A percentile compares a stretch with the other conserved stretches of the same genome.
Conservation (phyloP, 2,113 vertebrate species). For the Aptenodytes forsteri region DNA sequence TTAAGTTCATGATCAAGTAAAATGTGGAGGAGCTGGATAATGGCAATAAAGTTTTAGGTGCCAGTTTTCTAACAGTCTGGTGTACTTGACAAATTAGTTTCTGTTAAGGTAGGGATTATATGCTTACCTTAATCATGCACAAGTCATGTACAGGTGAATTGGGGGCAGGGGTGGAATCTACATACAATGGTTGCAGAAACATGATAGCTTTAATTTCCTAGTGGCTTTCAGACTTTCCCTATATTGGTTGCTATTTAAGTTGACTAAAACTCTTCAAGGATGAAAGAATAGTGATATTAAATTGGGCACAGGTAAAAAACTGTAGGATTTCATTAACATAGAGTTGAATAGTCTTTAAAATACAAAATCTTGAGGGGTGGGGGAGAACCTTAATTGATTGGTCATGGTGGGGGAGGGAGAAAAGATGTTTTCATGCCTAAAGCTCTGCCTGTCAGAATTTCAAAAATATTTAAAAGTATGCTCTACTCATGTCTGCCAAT, state of each 20-base stretch:
- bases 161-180: neutral
- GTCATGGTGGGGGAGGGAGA: too few species aligned
- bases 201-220: neutral
- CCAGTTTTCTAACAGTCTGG: neutral
- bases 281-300: neutral
- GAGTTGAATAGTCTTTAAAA: neutral
- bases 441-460: neutral
- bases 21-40: neutral
- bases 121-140: neutral
- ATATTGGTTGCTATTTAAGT: neutral
- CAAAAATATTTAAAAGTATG: fast-evolving
- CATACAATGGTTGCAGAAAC: neutral
- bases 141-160: neutral
- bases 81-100: neutral
- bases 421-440: neutral
- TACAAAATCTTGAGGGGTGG: neutral
- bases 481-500: neutral
- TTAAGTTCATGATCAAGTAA: neutral
- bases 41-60: neutral
- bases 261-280: neutral
- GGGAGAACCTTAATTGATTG: neutral
- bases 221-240: neutral
- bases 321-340: neutral
- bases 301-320: neutral
- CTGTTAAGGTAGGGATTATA: neutral